Percentiles rank a stretch among this genome's conserved stretches.
These are phyloP conservation scores for Vanessa tameamea DNA, from an alignment of 1,140 invertebrate species.

Conservation along the genomic window DNA sequence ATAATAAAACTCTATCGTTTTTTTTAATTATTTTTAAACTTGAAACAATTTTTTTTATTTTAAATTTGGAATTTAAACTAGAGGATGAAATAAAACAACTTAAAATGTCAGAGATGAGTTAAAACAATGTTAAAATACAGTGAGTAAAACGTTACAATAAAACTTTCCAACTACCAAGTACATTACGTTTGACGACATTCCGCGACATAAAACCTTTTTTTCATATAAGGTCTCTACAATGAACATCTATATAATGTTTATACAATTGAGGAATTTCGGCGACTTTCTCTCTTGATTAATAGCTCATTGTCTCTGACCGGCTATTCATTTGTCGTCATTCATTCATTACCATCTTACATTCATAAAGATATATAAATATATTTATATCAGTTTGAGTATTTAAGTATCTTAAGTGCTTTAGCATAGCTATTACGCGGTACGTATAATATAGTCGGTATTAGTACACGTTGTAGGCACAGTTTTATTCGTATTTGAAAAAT, in stretches of 20 bases:
- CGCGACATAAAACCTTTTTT: neutral
- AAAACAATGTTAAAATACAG: too few species aligned
- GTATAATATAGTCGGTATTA: too few species aligned
- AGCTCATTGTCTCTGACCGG: constrained; percentile 30
- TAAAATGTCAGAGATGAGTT: too few species aligned
- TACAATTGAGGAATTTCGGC: constrained; percentile 34
- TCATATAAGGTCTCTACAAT: neutral
- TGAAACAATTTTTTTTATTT: neutral
- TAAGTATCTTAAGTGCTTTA: neutral
- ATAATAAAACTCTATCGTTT: neutral
- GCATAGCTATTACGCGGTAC: too few species aligned
- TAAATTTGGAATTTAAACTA: neutral
- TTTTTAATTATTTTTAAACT: neutral
- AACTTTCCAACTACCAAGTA: neutral
- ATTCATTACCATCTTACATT: constrained; percentile 12
- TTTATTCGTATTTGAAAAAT: too few species aligned
- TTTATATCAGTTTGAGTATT: constrained; percentile 3
- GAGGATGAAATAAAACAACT: too few species aligned
- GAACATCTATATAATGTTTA: constrained; percentile 25
- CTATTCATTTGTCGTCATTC: constrained; percentile 20
- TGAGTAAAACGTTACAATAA: neutral
- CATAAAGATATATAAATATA: constrained; percentile 8
- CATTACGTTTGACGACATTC: neutral
- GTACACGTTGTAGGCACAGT: too few species aligned
- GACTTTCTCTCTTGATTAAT: constrained; percentile 37